Percentiles rank a stretch among this genome's conserved stretches.
These are phyloP conservation scores for Gymnocheta viridis DNA, from an alignment of 2,888 invertebrate genomes.

Conservation along the genomic window DNA sequence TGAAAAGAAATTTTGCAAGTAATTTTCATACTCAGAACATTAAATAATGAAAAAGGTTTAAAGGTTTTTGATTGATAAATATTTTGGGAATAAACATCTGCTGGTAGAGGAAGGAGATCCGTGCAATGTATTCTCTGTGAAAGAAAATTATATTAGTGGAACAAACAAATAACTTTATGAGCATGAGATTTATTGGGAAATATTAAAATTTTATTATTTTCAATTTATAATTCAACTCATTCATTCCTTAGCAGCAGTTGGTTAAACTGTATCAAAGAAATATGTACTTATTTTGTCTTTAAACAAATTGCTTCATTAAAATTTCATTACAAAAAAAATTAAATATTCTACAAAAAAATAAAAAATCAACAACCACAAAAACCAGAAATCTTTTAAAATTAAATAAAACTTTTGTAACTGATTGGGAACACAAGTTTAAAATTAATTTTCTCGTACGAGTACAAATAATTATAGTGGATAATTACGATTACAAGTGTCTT, in stretches of 20 bases:
- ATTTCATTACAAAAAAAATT: neutral
- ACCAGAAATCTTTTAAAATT: conserved; percentile 26
- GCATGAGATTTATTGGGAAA: no score
- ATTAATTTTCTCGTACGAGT: conserved; percentile 16
- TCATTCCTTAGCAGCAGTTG: no score
- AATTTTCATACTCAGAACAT: neutral
- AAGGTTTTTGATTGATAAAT: conserved; percentile 4
- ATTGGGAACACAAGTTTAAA: conserved; percentile 35
- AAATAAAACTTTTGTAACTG: conserved; percentile 33
- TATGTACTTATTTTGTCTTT: no score
- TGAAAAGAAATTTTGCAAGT: conserved; percentile 11
- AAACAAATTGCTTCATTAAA: conserved; percentile 23
- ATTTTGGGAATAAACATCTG: conserved; percentile 1
- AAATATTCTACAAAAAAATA: neutral
- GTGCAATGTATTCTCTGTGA: no score
- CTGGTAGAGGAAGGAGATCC: neutral
- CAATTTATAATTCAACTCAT: no score
- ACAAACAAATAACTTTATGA: no score
- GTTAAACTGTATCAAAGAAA: no score
- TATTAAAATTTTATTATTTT: no score
- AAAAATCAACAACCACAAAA: neutral
- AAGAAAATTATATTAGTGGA: neutral
- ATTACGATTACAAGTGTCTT: conserved; percentile 30
- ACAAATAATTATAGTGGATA: conserved; percentile 27
- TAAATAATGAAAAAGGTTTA: neutral